phyloP scores from a whole-genome alignment of 2,888 invertebrate species.

The Acleris sparsana region DNA sequence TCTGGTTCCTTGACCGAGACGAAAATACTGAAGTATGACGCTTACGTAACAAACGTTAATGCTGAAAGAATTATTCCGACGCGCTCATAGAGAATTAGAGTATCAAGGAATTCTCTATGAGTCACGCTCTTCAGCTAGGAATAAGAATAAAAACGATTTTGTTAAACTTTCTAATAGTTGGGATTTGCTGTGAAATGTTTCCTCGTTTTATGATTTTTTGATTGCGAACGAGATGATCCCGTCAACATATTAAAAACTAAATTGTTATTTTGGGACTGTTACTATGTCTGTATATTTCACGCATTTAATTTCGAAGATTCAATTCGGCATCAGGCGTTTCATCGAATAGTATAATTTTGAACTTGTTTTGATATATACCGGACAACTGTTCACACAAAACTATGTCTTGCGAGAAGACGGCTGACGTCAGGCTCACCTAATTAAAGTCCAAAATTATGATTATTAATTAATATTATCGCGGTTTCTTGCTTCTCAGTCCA shows the following conservation, averaged over 20 bases:
- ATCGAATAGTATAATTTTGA: constrained; percentile 4
- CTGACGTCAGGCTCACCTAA: constrained; percentile 19
- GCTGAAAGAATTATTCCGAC: constrained; percentile 36
- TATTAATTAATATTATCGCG: constrained; percentile 23
- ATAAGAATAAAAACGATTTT: constrained; percentile 14
- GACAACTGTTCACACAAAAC: constrained; percentile 16
- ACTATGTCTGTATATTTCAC: too few relatives aligned
- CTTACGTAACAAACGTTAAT: constrained; percentile 40
- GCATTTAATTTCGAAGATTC: not conserved
- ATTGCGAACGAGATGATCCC: not conserved
- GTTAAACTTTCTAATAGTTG: constrained; percentile 2
- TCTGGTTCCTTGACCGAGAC: constrained; percentile 63
- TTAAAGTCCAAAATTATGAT: constrained; percentile 12
- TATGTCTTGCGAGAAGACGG: constrained; percentile 10
- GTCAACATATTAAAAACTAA: not conserved
- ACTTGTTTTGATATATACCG: constrained; percentile 7
- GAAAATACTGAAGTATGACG: constrained; percentile 45
- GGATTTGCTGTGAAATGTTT: not conserved
- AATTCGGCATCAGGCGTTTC: not conserved
- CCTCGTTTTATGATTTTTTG: constrained; percentile 15
- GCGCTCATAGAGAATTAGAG: constrained; percentile 21
- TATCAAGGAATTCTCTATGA: constrained; percentile 22
- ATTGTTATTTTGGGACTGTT: not conserved
- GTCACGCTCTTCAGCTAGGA: constrained; percentile 11
- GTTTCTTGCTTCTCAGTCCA: constrained; percentile 13